These are phyloP conservation scores for Stenchaetothrips biformis DNA, from an alignment of 2,888 invertebrate genomes.

Conservation along the genomic window DNA sequence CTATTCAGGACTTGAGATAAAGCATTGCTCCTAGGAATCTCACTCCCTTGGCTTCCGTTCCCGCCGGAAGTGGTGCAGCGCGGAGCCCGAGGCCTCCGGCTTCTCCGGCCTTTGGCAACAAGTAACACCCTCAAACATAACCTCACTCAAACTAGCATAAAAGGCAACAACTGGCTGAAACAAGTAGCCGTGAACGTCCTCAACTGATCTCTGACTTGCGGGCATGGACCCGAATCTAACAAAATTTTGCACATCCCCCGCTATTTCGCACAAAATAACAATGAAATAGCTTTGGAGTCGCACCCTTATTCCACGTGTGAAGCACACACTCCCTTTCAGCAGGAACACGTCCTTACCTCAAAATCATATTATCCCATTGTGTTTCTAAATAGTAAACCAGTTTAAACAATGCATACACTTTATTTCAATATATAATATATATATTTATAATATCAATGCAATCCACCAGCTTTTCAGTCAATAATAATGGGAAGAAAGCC, in stretches of 20 bases:
- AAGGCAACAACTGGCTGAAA: constrained; percentile 16
- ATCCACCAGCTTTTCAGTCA: constrained; percentile 16
- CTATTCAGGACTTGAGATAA: background rate
- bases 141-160: constrained; percentile 13
- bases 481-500: constrained; percentile 2
- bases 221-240: background rate
- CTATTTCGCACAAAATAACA: constrained; percentile 6
- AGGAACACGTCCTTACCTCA: background rate
- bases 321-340: background rate
- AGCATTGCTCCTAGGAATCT: background rate
- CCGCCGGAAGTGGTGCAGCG: background rate
- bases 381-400: constrained; percentile 4
- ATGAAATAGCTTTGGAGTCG: background rate
- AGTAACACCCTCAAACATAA: background rate
- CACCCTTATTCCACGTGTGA: background rate
- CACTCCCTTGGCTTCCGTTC: background rate
- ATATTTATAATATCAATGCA: background rate
- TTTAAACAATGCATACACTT: constrained; percentile 17
- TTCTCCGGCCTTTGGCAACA: background rate
- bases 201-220: background rate
- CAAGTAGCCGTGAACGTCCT: constrained; percentile 3
- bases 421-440: constrained; percentile 10
- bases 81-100: background rate
- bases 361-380: background rate
- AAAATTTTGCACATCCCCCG: background rate